Base-by-base conservation (phyloP, 2,888 invertebrate species). In the Cephus rjabovi region DNA sequence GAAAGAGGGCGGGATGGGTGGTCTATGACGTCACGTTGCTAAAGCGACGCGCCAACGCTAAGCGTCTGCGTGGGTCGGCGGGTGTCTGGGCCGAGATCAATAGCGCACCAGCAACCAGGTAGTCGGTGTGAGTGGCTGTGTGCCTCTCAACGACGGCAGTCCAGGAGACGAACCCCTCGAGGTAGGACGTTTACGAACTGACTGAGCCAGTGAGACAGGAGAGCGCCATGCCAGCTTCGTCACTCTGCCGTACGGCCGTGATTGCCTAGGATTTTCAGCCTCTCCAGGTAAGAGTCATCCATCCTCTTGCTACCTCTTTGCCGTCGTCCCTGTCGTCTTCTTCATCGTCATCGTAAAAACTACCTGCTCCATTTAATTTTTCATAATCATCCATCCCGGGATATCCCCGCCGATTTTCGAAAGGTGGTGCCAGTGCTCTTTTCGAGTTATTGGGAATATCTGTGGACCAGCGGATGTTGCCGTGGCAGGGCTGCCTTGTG, bases 11-110 rank as follows among this genome's bases (percentile, higher is more conserved):
- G n/a, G 71, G 33, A n/a, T n/a, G 35, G 83, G 81, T 80, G 84
- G 84, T 81, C 86, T 87, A 90, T 91, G 91, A 91, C 91, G 91
- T 91, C 91, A 91, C 90, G 91, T 91, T 91, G 90, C 91, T 91
- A 91, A 90, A 91, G 91, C 90, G 90, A 91, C 91, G 90, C 89
- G 88, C 88, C 89, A 89, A 88, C 88, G 88, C 87, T 87, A 87
- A 89, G 90, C 89, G 90, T 89, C 89, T 91, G 90, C 90, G 90
- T 90, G 87, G 88, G 89, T 86, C 88, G 88, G 86, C 86, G 89
- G 87, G 87, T 88, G 88, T 88, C 90, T 88, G 90, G 90, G 90
- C 85, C 86, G 89, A 88, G 91, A 91, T 91, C 91, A 91, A 91
- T 91, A 91, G 90, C 89, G 89, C 87, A 89, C 90, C 88, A 89